Evolutionary conservation across 2,797 vertebrate genomes (phyloP).

Genomic region (Gadopsis bispinosus): DNA sequence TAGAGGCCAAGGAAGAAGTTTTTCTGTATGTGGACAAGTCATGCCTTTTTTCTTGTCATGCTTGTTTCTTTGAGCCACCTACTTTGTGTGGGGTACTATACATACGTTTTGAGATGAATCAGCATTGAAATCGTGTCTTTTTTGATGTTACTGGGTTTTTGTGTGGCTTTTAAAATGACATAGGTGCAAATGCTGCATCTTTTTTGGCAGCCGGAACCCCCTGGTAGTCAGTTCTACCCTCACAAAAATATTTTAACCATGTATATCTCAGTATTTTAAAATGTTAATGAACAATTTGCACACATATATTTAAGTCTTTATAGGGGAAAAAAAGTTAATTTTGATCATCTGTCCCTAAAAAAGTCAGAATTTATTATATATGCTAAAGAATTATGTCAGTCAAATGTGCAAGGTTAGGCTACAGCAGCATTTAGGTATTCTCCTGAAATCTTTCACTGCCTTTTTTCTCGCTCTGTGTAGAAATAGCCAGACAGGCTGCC

Average conservation of each 20-base stretch:
- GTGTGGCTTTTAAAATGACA: slow-evolving; percentile 12
- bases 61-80: slow-evolving; percentile 14
- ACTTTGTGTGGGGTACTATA: slow-evolving; percentile 2
- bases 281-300: not conserved
- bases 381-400: not conserved
- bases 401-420: slow-evolving; percentile 14
- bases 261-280: slow-evolving; percentile 5
- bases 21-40: slow-evolving; percentile 1
- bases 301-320: not conserved
- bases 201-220: not conserved
- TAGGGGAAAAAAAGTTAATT: not conserved
- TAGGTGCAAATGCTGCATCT: not conserved
- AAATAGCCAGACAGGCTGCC: slow-evolving; percentile 97
- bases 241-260: not conserved
- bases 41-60: not conserved
- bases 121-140: slow-evolving; percentile 2
- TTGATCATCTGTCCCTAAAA: not conserved
- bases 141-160: slow-evolving; percentile 11
- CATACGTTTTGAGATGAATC: slow-evolving; percentile 23
- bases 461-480: slow-evolving; percentile 78
- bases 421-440: slow-evolving; percentile 31
- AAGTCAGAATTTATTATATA: not conserved
- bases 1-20: slow-evolving; percentile 1
- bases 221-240: not conserved
- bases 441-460: slow-evolving; percentile 8